Evolutionary conservation across 2,797 vertebrate genomes (phyloP), one percentile per base, ranked within the genome.

Genomic region (Crax fasciolata): DNA sequence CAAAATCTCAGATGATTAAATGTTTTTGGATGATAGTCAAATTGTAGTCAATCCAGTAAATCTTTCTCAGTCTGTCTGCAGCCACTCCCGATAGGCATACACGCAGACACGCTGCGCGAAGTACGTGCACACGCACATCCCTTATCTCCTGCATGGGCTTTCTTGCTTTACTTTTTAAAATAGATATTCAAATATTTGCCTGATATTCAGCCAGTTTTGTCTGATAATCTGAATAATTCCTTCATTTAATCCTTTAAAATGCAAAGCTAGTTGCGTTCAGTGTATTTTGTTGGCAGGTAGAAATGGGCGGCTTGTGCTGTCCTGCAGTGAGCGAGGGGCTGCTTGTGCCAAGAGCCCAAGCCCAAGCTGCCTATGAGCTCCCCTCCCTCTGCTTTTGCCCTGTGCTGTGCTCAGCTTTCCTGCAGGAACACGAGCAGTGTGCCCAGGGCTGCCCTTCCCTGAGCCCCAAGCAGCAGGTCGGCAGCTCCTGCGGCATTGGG

Each of bases 1-100:
- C 70, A 91, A 95, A 92, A 72, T 66, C 58, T 78, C 28, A 84
- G 78, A 80, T 86, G 12, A 86, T 81, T 87, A 68, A 85, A 81
- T 70, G 12, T 35, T 89, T 94, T 87, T 89, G 66, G 75, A 84
- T 2, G 3, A 44, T 23, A 81, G 54, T 85, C 58, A 88, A 88
- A n/a, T 32, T 75, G 67, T 43, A 83, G 76, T 73, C 61, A 68
- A 63, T 80, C 19, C 62, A 11, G 2, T 55, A 72, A 67, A 62
- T 49, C 79, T 91, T 91, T 77, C 57, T 90, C 66, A 62, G 62
- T 54, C 84, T 87, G 52, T 21, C 61, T 51, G 19, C 49, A 74
- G 78, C 68, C 5, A 11, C 57, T 85, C 90, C 78, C 2, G 2
- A 24, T 65, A 48, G 0, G 1, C 46, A 49, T 49, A n/a, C 15